Conservation (phyloP, 1,140 invertebrate genomes). For the Oscheius sp. region DNA sequence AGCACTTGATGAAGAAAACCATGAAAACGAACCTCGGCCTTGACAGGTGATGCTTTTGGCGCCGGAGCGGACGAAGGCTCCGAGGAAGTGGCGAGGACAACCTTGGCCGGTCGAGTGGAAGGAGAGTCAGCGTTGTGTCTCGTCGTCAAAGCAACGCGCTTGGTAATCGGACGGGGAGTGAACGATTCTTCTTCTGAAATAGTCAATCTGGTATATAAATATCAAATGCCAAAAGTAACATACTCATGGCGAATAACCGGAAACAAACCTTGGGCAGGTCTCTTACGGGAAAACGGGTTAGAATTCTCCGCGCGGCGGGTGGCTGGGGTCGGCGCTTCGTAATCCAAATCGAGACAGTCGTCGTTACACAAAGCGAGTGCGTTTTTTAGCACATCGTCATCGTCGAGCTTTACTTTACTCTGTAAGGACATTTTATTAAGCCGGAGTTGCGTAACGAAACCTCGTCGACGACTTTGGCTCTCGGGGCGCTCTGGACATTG, state of each 20-base stretch:
- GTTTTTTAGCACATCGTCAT: constrained; percentile 31
- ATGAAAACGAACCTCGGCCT: too few relatives aligned
- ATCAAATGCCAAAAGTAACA: background rate
- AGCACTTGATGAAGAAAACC: too few relatives aligned
- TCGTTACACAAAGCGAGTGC: constrained; percentile 3
- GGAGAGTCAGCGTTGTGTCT: too few relatives aligned
- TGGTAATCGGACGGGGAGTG: constrained; percentile 4
- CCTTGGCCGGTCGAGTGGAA: background rate
- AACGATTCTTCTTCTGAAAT: constrained; percentile 7
- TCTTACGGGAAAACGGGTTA: background rate
- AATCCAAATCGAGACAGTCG: background rate
- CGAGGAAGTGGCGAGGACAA: too few relatives aligned
- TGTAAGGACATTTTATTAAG: background rate
- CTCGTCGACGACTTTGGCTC: constrained; percentile 3
- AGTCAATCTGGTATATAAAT: too few relatives aligned
- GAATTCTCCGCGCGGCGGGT: background rate
- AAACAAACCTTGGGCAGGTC: background rate
- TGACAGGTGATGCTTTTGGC: too few relatives aligned
- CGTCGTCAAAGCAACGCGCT: background rate
- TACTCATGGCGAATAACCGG: too few relatives aligned
- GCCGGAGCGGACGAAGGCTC: too few relatives aligned
- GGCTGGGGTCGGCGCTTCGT: background rate
- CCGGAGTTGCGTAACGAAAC: background rate
- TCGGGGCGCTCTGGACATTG: background rate
- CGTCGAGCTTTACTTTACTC: constrained; percentile 18